Evolutionary conservation across 2,888 invertebrate species (phyloP), one percentile per base, ranked within the genome.

Genomic region (Herminia tarsipennalis): DNA sequence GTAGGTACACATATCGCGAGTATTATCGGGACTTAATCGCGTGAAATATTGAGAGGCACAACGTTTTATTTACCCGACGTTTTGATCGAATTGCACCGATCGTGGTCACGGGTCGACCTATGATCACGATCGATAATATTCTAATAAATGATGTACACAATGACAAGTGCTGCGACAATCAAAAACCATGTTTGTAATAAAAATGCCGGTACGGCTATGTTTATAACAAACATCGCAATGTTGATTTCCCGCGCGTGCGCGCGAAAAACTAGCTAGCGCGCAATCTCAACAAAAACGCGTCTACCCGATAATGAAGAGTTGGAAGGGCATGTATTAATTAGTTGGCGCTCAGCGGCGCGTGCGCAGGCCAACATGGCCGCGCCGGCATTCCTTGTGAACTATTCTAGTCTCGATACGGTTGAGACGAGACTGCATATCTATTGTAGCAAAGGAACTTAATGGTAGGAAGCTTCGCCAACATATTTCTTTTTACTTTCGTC

Each of bases 311-410:
- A 86, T 86, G 78, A 86, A 83, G 79, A 85, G 76, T 74, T 81
- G 73, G 77, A 84, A 86, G 86, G 86, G 83, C 82, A 73, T 67
- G 81, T 78, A 78, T 79, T 84, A 83, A 85, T 86, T 83, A 83
- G 76, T 49, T 55, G 69, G 74, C 77, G 78, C 69, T 67, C 83
- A 79, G 56, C 76, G 78, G 79, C 86, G 84, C 84, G 85, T 83
- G 85, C 83, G 76, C 81, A 68, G 51, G 54, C 67, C 63, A 65
- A 62, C 55, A 67, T 66, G 56, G 61, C 60, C 44, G 62, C 63
- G 21, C 50, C 53, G 49, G 45, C 69, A 66, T 66, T 61, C 69
- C 66, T 58, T 54, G 44, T 53, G 55, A 68, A 66, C 66, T 66
- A 66, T 66, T 66, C 69, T 66, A 68, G 66, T 65, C 69, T 64